These are phyloP conservation scores for Ichneumoninae sp. DNA, from an alignment of 2,888 invertebrate species.

Conservation along the genomic window DNA sequence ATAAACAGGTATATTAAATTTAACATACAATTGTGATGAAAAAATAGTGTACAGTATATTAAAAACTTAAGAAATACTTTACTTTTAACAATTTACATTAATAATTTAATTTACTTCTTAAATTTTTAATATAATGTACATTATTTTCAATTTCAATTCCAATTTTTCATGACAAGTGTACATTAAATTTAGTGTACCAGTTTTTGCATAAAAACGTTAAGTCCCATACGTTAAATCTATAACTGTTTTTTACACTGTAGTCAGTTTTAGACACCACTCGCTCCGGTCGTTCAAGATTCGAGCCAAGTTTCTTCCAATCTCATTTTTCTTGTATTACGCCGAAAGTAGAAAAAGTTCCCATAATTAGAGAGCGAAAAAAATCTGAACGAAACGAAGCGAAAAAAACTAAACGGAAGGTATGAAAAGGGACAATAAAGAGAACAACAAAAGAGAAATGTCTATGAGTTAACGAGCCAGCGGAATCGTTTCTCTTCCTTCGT, in stretches of 20 bases:
- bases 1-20: no score
- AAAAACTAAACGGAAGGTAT: constrained; percentile 1
- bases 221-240: no score
- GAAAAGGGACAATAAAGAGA: constrained; percentile 18
- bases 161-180: no score
- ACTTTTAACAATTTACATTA: no score
- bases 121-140: no score
- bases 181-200: no score
- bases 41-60: no score
- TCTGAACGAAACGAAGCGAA: neutral
- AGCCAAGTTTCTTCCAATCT: neutral
- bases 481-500: constrained; percentile 12
- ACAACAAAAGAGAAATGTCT: constrained; percentile 20
- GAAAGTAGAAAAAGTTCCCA: constrained; percentile 46
- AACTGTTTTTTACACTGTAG: neutral
- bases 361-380: neutral
- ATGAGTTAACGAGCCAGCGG: constrained; percentile 13
- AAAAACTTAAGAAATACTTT: no score
- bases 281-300: neutral
- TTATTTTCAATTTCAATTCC: no score
- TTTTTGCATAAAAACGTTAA: no score
- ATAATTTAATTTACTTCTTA: no score
- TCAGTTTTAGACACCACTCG: constrained; percentile 55
- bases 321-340: constrained; percentile 12
- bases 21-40: no score